Base-by-base conservation (phyloP, 64 coral and sea anemone genomes). In the Actinia tenebrosa region DNA sequence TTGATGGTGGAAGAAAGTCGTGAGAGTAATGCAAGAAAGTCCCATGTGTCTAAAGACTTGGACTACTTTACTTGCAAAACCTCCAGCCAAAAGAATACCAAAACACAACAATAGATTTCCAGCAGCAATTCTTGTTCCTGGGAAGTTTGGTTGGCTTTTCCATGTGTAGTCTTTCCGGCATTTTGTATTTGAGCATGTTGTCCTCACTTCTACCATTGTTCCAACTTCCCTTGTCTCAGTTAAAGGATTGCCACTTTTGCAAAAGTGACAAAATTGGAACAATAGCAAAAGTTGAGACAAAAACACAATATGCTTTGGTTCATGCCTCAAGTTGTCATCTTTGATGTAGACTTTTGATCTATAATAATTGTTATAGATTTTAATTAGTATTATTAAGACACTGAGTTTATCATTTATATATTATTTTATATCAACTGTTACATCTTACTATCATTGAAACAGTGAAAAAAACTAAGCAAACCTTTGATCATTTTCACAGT, bases 201-300 rank as follows among this genome's bases (percentile, higher is more conserved):
- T 18, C 22, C 26, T 94, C 3, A 94, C 78, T 2, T 53, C 64
- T 15, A 83, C 86, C 78, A 83, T 84, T 52, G 89, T 90, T 44
- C 92, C 92, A 87, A 77, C 44, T 50, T 79, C 44, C 23, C 46
- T 53, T 79, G 45, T 89, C 25, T 80, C 54, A 45, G 86, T 80
- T 3, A 78, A 61, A 53, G 92, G 92, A 43, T 93, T 89, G 10
- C 86, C 60, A 56, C 77, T 44, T 53, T 88, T 84, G 92, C 92
- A 90, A 45, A 82, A 90, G 63, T 90, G 92, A 61, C 92, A 90
- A 66, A 90, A 87, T 18, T 87, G 37, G 16, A 93, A 89, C 25
- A 89, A 80, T 3, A 93, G 87, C 0, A 93, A 83, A 16, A 93
- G 88, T 23, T 89, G 69, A 22, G 92, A 89, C 45, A 93, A 63